Evolutionary conservation across 2,888 invertebrate species (phyloP).

Genomic region (Hypena proboscidalis): DNA sequence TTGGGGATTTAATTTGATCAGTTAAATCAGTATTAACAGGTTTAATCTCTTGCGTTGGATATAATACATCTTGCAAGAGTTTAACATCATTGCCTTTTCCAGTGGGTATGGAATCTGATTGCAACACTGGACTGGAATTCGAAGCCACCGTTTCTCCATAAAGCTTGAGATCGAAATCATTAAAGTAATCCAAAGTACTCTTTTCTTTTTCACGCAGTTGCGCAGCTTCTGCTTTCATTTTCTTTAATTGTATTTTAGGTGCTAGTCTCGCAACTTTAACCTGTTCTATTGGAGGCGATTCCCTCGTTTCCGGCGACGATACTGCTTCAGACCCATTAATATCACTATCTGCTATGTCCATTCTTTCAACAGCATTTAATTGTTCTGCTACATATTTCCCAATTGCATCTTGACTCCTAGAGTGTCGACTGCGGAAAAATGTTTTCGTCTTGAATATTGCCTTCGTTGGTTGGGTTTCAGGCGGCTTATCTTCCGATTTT

Average conservation of each 20-base stretch:
- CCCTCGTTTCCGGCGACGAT: slow-evolving; percentile 70
- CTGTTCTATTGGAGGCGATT: slow-evolving; percentile 77
- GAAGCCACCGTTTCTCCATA: slow-evolving; percentile 33
- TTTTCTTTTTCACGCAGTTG: slow-evolving; percentile 66
- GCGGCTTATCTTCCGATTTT: slow-evolving; percentile 49
- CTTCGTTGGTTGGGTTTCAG: slow-evolving; percentile 63
- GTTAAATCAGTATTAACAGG: slow-evolving; percentile 51
- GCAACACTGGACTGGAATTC: slow-evolving; percentile 19
- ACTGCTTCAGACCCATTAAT: slow-evolving; percentile 70
- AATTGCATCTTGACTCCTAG: slow-evolving; percentile 82
- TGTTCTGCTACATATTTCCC: slow-evolving; percentile 83
- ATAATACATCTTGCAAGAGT: slow-evolving; percentile 54
- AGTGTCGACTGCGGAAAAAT: slow-evolving; percentile 83
- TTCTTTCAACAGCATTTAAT: slow-evolving; percentile 74
- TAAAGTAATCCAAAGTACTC: slow-evolving; percentile 38
- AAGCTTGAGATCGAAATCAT: slow-evolving; percentile 35
- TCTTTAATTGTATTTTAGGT: slow-evolving; percentile 81
- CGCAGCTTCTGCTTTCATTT: slow-evolving; percentile 79
- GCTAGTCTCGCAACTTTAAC: slow-evolving; percentile 84
- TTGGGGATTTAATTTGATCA: slow-evolving; percentile 28
- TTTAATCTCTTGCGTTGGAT: slow-evolving; percentile 69
- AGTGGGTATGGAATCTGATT: slow-evolving; percentile 9
- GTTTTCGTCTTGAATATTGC: slow-evolving; percentile 84
- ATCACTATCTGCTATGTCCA: slow-evolving; percentile 72
- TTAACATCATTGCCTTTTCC: slow-evolving; percentile 5